phyloP scores from a whole-genome alignment of 2,113 vertebrate genomes.

The Pyrgilauda ruficollis region DNA sequence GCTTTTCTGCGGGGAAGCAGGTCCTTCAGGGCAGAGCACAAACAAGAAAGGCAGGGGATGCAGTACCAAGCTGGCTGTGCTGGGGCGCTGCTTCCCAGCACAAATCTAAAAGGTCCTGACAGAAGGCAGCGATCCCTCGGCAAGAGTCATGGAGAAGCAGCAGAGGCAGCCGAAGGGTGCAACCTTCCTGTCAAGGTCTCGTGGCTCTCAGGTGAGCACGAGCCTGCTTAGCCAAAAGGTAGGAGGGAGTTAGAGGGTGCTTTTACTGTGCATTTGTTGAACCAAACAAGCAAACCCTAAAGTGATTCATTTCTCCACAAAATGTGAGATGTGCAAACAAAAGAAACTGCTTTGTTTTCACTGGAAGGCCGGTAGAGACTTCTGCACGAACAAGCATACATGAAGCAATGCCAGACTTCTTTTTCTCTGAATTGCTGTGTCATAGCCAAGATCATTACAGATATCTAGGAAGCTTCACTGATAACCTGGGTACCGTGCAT shows the following conservation, averaged over 20 bases:
- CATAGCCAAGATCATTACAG: neutral
- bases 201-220: neutral
- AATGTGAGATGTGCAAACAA: neutral
- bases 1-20: too few relatives aligned
- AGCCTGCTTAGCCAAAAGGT: slow-evolving; percentile 19
- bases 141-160: neutral
- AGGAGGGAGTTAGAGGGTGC: neutral
- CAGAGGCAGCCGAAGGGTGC: neutral
- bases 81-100: slow-evolving; percentile 19
- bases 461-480: neutral
- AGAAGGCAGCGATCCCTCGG: neutral
- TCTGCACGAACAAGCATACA: neutral
- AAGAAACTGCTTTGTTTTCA: neutral
- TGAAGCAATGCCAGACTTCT: neutral
- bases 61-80: neutral
- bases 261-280: neutral
- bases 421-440: neutral
- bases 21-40: too few relatives aligned
- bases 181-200: neutral
- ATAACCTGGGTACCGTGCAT: neutral
- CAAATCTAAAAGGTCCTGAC: neutral
- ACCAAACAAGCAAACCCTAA: neutral
- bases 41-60: neutral
- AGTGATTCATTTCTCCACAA: neutral
- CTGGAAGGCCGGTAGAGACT: neutral